Percentiles rank a stretch among this genome's conserved stretches.
These are phyloP conservation scores for Aplodontia rufa DNA, from an alignment of 2,113 vertebrate species.

Conservation along the genomic window DNA sequence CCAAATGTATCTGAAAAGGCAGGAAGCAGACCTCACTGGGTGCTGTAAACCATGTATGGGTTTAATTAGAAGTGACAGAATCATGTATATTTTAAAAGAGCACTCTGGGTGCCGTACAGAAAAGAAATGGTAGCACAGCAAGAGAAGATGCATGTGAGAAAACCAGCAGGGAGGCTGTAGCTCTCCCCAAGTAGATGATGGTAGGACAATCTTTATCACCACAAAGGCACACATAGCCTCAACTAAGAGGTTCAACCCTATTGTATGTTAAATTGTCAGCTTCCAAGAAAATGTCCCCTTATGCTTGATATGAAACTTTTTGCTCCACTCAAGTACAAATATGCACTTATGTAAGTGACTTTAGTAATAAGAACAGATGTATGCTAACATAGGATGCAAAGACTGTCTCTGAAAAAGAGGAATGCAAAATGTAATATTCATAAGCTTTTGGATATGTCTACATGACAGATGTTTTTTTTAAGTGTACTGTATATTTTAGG, in stretches of 20 bases:
- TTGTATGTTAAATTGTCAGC: constrained; percentile 36
- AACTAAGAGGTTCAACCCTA: constrained; percentile 29
- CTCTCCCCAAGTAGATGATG: background rate
- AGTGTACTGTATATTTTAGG: constrained; percentile 68
- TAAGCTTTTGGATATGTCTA: constrained; percentile 75
- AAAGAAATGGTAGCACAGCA: background rate
- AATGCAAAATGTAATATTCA: constrained; percentile 77
- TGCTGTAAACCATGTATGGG: background rate
- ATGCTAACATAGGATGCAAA: constrained; percentile 54
- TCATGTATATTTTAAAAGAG: constrained; percentile 20
- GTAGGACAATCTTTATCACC: background rate
- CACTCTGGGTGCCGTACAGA: background rate
- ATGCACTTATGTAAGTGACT: constrained; percentile 73
- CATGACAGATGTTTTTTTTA: constrained; percentile 77
- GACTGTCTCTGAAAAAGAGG: constrained; percentile 55
- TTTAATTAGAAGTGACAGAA: constrained; percentile 1
- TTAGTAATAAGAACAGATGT: constrained; percentile 69
- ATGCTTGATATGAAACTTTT: constrained; percentile 41
- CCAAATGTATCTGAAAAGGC: background rate
- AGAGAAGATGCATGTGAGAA: background rate
- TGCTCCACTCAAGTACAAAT: constrained; percentile 66
- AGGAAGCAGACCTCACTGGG: background rate
- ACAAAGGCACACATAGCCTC: background rate
- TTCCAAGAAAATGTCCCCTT: constrained; percentile 67
- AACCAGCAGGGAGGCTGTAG: background rate